Base-by-base conservation (phyloP, 2,113 vertebrate genomes). In the Rousettus leschenaultii region DNA sequence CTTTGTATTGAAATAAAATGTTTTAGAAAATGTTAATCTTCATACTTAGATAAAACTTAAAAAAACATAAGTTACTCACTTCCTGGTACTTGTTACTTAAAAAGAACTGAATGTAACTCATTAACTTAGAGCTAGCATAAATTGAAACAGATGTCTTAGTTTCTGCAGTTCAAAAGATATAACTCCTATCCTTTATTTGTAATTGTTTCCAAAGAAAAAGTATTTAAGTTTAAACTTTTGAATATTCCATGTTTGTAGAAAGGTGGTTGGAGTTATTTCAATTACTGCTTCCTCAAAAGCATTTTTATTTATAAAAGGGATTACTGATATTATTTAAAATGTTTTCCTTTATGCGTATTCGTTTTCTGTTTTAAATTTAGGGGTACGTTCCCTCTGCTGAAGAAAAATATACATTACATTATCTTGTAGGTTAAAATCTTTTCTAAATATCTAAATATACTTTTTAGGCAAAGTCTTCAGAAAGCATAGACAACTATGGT, bases 111-210 rank as follows among this genome's bases (percentile, higher is more conserved):
- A 43, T 75, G 30, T 92, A 57, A 91, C 28, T 40, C 35, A 61
- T 93, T 97, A 79, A 51, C 35, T 95, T 92, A 82, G 53, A 91
- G 55, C 45, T 43, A 73, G 30, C 89, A 61, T 89, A 96, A 86
- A 92, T 70, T 75, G 53, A 84, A 95, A 75, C n/a, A 90, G 40
- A 68, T 94, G 68, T 40, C 28, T 88, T 80, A 48, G 13, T 89
- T 70, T 91, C 22, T 75, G 53, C 12, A 45, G 35, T 74, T 68
- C 66, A 95, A 68, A 24, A 71, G 40, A 28, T 70, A 40, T 70
- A 89, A 86, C 33, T 59, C 71, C 66, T 43, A 3, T 68, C 9
- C 30, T 75, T 77, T 92, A 77, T 51, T 91, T 94, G 5, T 57
- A 18, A 79, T 63, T 87, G 22, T 97, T 78, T 93, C 89, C 10